These are phyloP conservation scores for Lethenteron camtschaticum DNA, from an alignment of 2,113 vertebrate genomes.

Conservation along the genomic window DNA sequence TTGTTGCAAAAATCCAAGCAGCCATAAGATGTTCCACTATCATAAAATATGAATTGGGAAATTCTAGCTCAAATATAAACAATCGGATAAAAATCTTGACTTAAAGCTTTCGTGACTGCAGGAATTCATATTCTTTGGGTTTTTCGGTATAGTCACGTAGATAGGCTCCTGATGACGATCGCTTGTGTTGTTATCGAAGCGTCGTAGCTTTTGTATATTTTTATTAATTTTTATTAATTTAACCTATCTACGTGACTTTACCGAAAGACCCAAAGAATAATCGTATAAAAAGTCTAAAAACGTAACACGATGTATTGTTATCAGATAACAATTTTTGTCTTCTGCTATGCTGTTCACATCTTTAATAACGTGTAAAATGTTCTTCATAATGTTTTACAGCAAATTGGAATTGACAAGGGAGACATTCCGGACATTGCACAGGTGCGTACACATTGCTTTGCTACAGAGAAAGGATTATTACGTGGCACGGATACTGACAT, in stretches of 20 bases:
- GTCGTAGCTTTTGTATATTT: neutral
- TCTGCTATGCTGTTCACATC: too few species aligned
- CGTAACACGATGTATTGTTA: neutral
- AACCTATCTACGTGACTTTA: neutral
- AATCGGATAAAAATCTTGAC: neutral
- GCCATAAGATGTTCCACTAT: neutral
- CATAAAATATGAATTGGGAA: neutral
- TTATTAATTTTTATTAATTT: neutral
- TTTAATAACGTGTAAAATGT: constrained; percentile 6
- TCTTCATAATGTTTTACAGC: constrained; percentile 30
- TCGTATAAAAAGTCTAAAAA: neutral
- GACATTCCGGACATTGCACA: constrained; percentile 95
- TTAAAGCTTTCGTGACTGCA: neutral
- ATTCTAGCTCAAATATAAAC: neutral
- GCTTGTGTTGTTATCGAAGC: too few species aligned
- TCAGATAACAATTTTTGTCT: neutral
- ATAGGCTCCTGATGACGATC: too few species aligned
- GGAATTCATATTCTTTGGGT: neutral
- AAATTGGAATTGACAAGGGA: constrained; percentile 97
- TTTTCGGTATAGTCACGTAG: neutral
- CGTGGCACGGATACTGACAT: neutral
- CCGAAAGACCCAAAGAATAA: neutral
- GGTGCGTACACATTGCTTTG: constrained; percentile 29
- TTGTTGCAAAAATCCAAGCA: neutral
- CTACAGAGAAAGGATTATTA: neutral